phyloP scores from a whole-genome alignment of 2,888 invertebrate genomes.

The Eristalis pertinax region DNA sequence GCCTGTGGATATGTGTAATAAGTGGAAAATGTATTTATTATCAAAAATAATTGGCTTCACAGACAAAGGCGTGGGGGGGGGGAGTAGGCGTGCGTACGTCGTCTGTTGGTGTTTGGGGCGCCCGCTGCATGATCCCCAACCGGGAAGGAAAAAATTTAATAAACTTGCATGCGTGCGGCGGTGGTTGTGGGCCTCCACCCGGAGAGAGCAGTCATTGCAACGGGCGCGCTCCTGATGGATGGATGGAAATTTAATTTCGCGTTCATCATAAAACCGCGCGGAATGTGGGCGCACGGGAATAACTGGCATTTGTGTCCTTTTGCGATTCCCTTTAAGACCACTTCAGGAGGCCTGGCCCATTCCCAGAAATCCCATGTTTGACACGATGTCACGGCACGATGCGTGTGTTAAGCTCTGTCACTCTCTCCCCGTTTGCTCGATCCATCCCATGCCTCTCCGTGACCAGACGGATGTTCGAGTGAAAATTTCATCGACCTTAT shows the following conservation, averaged over 20 bases:
- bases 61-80: not conserved
- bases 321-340: no score
- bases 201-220: not conserved
- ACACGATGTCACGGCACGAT: not conserved
- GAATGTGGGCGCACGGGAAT: not conserved
- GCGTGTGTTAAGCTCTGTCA: no score
- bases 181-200: not conserved
- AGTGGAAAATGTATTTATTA: conserved; percentile 26
- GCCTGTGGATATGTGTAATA: conserved; percentile 7
- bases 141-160: not conserved
- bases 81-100: not conserved
- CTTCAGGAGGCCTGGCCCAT: no score
- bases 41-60: conserved; percentile 11
- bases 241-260: conserved; percentile 14
- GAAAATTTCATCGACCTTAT: not conserved
- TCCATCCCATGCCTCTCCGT: not conserved
- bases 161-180: not conserved
- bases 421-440: no score
- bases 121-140: not conserved
- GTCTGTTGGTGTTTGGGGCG: not conserved
- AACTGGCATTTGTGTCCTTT: not conserved
- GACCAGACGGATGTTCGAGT: not conserved
- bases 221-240: not conserved
- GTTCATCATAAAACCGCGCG: not conserved
- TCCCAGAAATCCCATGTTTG: not conserved